Evolutionary conservation across 2,113 vertebrate species (phyloP).

Genomic region (Phaethornis superciliosus): DNA sequence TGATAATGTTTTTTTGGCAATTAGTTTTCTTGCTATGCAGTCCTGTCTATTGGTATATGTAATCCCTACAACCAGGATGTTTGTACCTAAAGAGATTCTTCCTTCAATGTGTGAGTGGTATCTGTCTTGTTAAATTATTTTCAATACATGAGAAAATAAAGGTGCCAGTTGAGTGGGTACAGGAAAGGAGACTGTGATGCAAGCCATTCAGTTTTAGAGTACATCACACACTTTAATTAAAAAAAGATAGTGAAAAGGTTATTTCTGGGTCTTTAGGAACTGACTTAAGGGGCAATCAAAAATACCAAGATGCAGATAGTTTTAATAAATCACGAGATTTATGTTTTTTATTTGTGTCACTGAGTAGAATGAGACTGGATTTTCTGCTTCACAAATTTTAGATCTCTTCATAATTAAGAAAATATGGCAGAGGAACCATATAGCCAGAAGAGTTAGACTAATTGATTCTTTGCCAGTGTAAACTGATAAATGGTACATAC

Average conservation of each 20-base stretch:
- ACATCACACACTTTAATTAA: background rate
- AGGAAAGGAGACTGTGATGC: background rate
- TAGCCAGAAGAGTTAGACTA: background rate
- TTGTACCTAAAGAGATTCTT: constrained; percentile 16
- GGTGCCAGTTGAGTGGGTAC: background rate
- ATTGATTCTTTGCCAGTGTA: constrained; percentile 2
- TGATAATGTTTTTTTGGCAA: constrained; percentile 40
- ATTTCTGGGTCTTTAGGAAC: background rate
- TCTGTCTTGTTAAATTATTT: constrained; percentile 25
- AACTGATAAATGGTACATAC: constrained; percentile 1
- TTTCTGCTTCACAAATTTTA: constrained; percentile 37
- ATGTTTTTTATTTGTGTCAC: constrained; percentile 24
- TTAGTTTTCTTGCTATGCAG: constrained; percentile 41
- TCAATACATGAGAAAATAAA: background rate
- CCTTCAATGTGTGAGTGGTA: background rate
- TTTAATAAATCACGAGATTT: constrained; percentile 56
- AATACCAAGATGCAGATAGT: background rate
- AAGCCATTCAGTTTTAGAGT: background rate
- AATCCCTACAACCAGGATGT: constrained; percentile 31
- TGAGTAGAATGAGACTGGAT: constrained; percentile 29
- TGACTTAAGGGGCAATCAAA: constrained; percentile 25
- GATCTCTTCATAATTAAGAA: constrained; percentile 25
- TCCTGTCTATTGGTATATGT: constrained; percentile 13
- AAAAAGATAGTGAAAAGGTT: background rate
- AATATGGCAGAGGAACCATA: constrained; percentile 6